Evolutionary conservation across 2,888 invertebrate genomes (phyloP).

Genomic region (Heliconius aoede): DNA sequence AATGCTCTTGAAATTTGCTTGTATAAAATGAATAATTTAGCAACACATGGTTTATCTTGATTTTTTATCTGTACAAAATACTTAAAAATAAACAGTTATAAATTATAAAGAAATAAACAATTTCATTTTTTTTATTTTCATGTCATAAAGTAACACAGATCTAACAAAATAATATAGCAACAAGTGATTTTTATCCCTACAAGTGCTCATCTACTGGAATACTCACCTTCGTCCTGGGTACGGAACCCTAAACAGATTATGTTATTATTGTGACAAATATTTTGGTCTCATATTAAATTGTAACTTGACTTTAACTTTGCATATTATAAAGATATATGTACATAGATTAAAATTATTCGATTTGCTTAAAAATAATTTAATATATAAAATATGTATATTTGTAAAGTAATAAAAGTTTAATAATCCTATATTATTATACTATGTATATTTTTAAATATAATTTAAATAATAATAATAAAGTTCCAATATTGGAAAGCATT

Average conservation of each 20-base stretch:
- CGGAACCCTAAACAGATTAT: constrained; percentile 72
- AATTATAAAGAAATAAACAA: too few species aligned
- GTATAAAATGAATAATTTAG: too few species aligned
- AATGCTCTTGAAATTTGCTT: too few species aligned
- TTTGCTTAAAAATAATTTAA: too few species aligned
- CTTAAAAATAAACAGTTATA: too few species aligned
- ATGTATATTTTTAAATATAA: neutral
- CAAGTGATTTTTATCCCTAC: constrained; percentile 31
- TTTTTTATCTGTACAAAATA: too few species aligned
- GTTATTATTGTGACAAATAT: constrained; percentile 45
- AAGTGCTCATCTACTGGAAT: constrained; percentile 47
- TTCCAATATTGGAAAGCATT: constrained; percentile 52
- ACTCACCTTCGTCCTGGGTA: constrained; percentile 78
- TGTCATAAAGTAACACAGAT: neutral
- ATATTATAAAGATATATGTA: neutral
- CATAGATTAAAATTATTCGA: neutral
- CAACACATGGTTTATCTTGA: too few species aligned
- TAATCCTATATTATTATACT: neutral
- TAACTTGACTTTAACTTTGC: neutral
- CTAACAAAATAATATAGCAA: neutral
- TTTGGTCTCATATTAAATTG: neutral
- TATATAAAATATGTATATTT: too few species aligned
- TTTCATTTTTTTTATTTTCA: too few species aligned
- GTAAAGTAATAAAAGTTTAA: neutral
- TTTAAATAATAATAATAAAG: constrained; percentile 13